phyloP scores from a whole-genome alignment of 1,140 invertebrate species.

The Mamestra configurata region DNA sequence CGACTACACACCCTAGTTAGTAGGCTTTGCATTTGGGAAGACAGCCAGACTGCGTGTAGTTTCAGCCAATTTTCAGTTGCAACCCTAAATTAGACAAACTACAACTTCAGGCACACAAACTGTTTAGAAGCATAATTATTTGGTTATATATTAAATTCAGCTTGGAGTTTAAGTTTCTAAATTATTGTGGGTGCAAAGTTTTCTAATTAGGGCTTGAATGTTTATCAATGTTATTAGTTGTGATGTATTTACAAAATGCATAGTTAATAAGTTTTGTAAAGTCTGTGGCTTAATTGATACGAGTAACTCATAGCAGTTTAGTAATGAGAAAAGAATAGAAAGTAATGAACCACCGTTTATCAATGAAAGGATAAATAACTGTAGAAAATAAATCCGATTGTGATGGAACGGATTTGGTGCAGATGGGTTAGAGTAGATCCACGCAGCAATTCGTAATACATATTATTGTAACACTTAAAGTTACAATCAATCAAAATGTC shows the following conservation, averaged over 20 bases:
- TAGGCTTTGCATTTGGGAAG: constrained; percentile 26
- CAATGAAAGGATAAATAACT: no score
- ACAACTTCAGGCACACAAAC: constrained; percentile 11
- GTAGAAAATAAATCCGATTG: no score
- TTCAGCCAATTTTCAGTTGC: constrained; percentile 41
- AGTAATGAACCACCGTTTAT: no score
- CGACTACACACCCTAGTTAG: not conserved
- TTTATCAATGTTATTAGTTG: not conserved
- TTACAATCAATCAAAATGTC: not conserved
- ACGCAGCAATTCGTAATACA: no score
- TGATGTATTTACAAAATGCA: not conserved
- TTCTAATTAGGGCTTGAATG: not conserved
- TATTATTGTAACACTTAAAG: no score
- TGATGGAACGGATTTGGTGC: no score
- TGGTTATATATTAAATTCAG: constrained; percentile 29
- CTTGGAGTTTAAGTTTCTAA: not conserved
- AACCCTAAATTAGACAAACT: constrained; percentile 37
- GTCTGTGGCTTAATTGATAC: not conserved
- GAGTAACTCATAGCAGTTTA: no score
- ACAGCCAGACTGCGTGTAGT: constrained; percentile 35
- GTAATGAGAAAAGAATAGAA: no score
- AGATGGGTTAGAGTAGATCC: no score
- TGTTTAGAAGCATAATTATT: constrained; percentile 22
- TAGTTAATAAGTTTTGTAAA: not conserved
- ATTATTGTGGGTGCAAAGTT: constrained; percentile 7